Evolutionary conservation across 1,140 invertebrate genomes (phyloP), one percentile per base, ranked within the genome.

Genomic region (Drosophila ironensis): DNA sequence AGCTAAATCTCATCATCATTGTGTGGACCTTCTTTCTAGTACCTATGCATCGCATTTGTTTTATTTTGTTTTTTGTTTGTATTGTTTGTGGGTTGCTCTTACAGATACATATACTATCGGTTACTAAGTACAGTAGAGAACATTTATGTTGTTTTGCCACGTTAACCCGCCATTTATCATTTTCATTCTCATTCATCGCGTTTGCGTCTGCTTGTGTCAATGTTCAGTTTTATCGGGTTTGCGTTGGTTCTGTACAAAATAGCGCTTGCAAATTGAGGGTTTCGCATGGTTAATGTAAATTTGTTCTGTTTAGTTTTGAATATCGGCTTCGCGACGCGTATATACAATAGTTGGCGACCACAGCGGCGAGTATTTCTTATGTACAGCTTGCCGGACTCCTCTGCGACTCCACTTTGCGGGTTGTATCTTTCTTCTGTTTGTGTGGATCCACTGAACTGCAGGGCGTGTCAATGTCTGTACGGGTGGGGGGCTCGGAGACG

Each of bases 201-300:
- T n/a, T n/a, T n/a, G n/a, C n/a, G n/a, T n/a, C n/a, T n/a, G n/a
- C n/a, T n/a, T n/a, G n/a, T n/a, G n/a, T n/a, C n/a, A n/a, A n/a
- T n/a, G n/a, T n/a, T n/a, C n/a, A n/a, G 9, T 7, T 9, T 44
- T 44, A 25, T 14, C 12, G 22, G n/a, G 11, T 44, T 4, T n/a
- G n/a, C n/a, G 12, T 28, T 11, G 30, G 2, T 47, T 48, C 45
- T 50, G 71, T 76, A 76, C 57, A 76, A 76, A 76, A 76, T 64
- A 57, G 24, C 66, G 47, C 52, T 66, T 42, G 47, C 30, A 48
- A 37, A 22, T 20, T 57, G 33, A 14, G 11, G 41, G 12, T 40
- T 19, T 42, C 14, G n/a, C n/a, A n/a, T 14, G 30, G 30, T 14
- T 33, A 14, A 12, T 14, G 9, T 20, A 16, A 14, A 4, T 6